Conservation (phyloP, 2,888 invertebrate species). For the Crepidodera aurea region DNA sequence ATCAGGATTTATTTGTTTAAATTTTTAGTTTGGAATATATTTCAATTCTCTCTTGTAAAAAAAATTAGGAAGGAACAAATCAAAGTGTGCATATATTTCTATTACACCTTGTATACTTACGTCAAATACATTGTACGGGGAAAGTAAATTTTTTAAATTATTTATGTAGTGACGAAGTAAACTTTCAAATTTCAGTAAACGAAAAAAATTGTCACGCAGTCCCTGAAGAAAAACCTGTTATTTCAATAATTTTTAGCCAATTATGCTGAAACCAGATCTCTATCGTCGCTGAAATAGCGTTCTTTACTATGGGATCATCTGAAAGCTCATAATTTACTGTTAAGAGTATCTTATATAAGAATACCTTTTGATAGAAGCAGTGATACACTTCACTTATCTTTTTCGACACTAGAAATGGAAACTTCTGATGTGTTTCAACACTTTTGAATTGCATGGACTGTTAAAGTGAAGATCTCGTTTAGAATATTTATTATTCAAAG, state of each 20-base stretch:
- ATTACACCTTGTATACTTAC: too few relatives aligned
- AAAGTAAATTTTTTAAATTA: too few relatives aligned
- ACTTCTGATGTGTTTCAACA: slow-evolving; percentile 5
- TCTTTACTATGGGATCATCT: slow-evolving; percentile 2
- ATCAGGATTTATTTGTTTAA: too few relatives aligned
- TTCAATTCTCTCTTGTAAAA: too few relatives aligned
- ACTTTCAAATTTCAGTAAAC: too few relatives aligned
- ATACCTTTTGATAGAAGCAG: neutral
- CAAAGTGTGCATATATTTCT: too few relatives aligned
- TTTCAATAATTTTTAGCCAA: slow-evolving; percentile 33
- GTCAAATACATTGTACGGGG: too few relatives aligned
- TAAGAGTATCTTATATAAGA: slow-evolving; percentile 3
- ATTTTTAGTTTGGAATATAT: too few relatives aligned
- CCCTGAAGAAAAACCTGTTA: slow-evolving; percentile 14
- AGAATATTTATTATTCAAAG: slow-evolving; percentile 9
- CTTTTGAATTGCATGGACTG: neutral
- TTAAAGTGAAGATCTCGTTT: slow-evolving; percentile 1
- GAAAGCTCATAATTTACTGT: slow-evolving; percentile 2
- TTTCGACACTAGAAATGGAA: slow-evolving; percentile 5
- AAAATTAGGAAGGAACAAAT: too few relatives aligned
- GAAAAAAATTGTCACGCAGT: neutral
- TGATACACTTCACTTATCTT: slow-evolving; percentile 12
- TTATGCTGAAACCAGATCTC: slow-evolving; percentile 27
- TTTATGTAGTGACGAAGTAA: too few relatives aligned
- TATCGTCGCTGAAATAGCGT: slow-evolving; percentile 17